Evolutionary conservation across 2,797 vertebrate genomes (phyloP), one percentile per base, ranked within the genome.

Genomic region (Okamejei kenojei): DNA sequence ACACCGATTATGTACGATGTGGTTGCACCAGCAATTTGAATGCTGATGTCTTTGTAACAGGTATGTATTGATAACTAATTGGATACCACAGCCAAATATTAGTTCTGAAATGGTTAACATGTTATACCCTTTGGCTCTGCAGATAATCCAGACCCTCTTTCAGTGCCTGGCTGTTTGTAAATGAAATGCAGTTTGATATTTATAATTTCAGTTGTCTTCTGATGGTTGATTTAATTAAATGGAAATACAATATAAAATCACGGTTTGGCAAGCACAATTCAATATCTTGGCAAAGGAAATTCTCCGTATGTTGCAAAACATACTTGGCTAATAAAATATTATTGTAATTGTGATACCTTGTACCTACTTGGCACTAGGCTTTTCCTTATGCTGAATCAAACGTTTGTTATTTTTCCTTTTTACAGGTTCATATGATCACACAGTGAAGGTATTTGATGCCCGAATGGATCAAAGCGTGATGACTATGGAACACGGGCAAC

Each of bases 351-450:
- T 54, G 45, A n/a, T 29, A 29, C 0, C 26, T 61, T 29, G 45
- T 65, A 17, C 15, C 15, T 7, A 19, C 32, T 32, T 21, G 15
- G n/a, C 65, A 8, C 29, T 19, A 32, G 61, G 17, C 4, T 63
- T 54, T 71, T 32, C 45, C n/a, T 23, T 35, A 26, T 35, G 17
- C 17, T 26, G 10, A 63, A 7, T 38, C 1, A 65, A 63, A 26
- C 7, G 6, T 15, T 26, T 61, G 54, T 82, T 77, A 63, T 58
- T 93, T 23, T 11, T 93, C 54, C 0, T 23, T 63, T 45, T 17
- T 0, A 13, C 94, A 99, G 99, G 99, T 91, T 99, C 99, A 0
- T 99, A 99, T 68, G 99, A 99, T 95, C 99, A 99, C 94, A 98
- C 97, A 0, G 95, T 99, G 93, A 99, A 98, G 94, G 63, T 99